These are phyloP conservation scores for Aphidius gifuensis DNA, from an alignment of 1,140 invertebrate genomes.

Conservation along the genomic window DNA sequence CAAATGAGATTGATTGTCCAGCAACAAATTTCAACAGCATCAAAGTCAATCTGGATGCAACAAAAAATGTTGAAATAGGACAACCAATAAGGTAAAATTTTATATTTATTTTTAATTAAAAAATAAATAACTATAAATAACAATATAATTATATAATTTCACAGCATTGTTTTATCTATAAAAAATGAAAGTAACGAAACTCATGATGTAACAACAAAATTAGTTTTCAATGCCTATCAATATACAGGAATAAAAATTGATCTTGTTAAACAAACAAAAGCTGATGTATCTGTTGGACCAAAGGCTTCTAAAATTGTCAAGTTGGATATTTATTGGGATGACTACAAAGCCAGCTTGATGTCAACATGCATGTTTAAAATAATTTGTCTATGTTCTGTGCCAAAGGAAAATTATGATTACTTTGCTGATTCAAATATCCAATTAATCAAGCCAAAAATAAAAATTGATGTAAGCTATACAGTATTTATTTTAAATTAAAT, in stretches of 20 bases:
- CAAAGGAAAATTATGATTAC: slow-evolving; percentile 82
- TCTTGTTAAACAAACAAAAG: slow-evolving; percentile 68
- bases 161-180: slow-evolving; percentile 64
- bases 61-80: slow-evolving; percentile 84
- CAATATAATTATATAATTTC: background rate
- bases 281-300: slow-evolving; percentile 63
- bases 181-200: slow-evolving; percentile 67
- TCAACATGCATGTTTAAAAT: slow-evolving; percentile 84
- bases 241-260: slow-evolving; percentile 76
- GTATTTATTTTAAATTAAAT: too few relatives aligned
- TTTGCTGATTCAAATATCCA: slow-evolving; percentile 87
- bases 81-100: slow-evolving; percentile 68
- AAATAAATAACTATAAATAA: background rate
- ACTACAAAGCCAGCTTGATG: slow-evolving; percentile 74
- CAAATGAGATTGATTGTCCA: slow-evolving; percentile 80
- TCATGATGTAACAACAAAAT: slow-evolving; percentile 65
- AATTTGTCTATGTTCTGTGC: slow-evolving; percentile 74
- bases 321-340: slow-evolving; percentile 72
- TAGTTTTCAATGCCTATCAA: slow-evolving; percentile 75
- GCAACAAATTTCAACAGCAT: slow-evolving; percentile 90
- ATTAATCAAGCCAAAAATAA: slow-evolving; percentile 84
- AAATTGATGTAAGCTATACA: slow-evolving; percentile 61
- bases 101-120: slow-evolving; percentile 19
- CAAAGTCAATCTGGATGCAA: slow-evolving; percentile 76
- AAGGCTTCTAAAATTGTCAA: slow-evolving; percentile 64